Evolutionary conservation across 2,113 vertebrate genomes (phyloP).

Genomic region (Verasper variegatus): DNA sequence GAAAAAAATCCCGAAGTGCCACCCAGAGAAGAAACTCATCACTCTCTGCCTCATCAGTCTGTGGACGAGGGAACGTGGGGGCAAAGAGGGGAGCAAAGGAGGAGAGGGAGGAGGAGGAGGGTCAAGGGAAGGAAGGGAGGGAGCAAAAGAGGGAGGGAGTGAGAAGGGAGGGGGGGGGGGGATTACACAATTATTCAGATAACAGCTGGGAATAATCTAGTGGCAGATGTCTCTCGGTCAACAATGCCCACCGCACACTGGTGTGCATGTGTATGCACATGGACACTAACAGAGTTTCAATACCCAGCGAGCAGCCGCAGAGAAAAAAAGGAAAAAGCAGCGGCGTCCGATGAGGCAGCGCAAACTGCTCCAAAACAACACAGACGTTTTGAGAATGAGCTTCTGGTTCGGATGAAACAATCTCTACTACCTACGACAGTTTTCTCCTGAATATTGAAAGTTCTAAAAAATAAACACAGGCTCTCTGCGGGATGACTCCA

Average conservation of each 20-base stretch:
- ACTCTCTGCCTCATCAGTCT: conserved; percentile 54
- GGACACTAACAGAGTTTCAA: conserved; percentile 59
- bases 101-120: conserved; percentile 31
- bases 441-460: conserved; percentile 21
- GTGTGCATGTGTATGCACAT: conserved; percentile 39
- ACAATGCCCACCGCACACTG: conserved; percentile 83
- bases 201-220: conserved; percentile 88
- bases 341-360: conserved; percentile 16
- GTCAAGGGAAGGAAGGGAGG: conserved; percentile 31
- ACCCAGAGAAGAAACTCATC: conserved; percentile 59
- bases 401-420: conserved; percentile 1
- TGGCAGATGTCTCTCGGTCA: conserved; percentile 86
- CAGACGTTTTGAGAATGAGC: not conserved
- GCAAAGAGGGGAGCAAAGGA: conserved; percentile 48
- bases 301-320: conserved; percentile 36
- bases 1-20: conserved; percentile 39
- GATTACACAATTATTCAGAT: conserved; percentile 86
- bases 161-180: conserved; percentile 46
- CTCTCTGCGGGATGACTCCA: conserved; percentile 36
- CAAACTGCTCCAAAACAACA: conserved; percentile 15
- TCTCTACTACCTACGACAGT: conserved; percentile 21
- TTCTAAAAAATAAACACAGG: not conserved
- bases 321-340: conserved; percentile 7
- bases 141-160: conserved; percentile 42
- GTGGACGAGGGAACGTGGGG: conserved; percentile 54